phyloP scores from a whole-genome alignment of 2,113 vertebrate species.

The Oreochromis tanganicae region DNA sequence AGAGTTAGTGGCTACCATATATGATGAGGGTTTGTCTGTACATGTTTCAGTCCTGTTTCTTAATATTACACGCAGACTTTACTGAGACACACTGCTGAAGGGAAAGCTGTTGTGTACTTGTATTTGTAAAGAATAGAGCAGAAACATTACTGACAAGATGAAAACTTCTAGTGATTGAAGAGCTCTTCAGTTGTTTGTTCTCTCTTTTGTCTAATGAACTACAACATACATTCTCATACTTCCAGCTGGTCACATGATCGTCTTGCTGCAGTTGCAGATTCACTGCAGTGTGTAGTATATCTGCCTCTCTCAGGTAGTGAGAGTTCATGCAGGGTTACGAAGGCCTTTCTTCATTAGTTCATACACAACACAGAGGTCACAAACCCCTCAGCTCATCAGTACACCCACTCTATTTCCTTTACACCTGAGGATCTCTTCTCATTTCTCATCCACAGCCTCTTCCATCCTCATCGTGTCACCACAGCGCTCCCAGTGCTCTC shows the following conservation, averaged over 20 bases:
- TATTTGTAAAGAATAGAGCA: neutral
- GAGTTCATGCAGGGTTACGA: slow-evolving; percentile 7
- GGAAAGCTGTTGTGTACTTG: neutral
- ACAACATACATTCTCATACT: neutral
- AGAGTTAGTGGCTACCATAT: neutral
- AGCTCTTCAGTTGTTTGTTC: neutral
- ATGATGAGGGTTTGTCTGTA: neutral
- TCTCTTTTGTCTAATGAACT: neutral
- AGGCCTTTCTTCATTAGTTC: slow-evolving; percentile 49
- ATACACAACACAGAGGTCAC: slow-evolving; percentile 37
- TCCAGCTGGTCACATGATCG: neutral
- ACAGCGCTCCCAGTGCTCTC: neutral
- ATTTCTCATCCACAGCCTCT: neutral
- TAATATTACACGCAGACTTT: neutral
- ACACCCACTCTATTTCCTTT: slow-evolving; percentile 6
- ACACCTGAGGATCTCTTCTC: neutral
- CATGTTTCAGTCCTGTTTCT: neutral
- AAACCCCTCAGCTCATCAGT: slow-evolving; percentile 28
- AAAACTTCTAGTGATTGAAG: neutral
- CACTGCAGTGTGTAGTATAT: neutral
- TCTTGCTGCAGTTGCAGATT: neutral
- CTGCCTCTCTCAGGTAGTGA: neutral
- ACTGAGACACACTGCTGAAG: neutral
- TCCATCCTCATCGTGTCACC: neutral
- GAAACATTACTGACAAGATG: neutral